These are phyloP conservation scores for Aphrophora alni DNA, from an alignment of 2,888 invertebrate genomes.

Conservation along the genomic window DNA sequence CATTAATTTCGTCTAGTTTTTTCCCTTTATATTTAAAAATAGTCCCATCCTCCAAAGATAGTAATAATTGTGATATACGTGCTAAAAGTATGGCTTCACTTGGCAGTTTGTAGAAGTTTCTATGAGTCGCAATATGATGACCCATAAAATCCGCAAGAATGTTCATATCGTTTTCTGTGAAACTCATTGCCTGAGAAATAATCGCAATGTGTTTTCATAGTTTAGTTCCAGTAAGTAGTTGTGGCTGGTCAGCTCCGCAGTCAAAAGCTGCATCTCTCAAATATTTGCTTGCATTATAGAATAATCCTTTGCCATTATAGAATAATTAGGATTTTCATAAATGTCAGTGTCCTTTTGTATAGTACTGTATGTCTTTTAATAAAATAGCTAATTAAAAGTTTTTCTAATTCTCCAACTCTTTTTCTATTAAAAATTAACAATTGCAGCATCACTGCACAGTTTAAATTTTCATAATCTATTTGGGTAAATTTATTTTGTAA, in stretches of 20 bases:
- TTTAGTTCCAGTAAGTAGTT: neutral
- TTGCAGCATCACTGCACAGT: neutral
- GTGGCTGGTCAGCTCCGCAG: neutral
- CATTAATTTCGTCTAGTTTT: neutral
- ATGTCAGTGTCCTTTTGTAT: neutral
- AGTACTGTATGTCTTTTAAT: neutral
- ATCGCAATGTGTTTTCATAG: slow-evolving; percentile 16
- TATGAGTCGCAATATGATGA: slow-evolving; percentile 6
- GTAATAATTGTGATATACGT: neutral
- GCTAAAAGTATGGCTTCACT: slow-evolving; percentile 10
- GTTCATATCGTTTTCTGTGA: slow-evolving; percentile 7
- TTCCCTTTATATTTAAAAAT: neutral
- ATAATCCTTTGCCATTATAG: neutral
- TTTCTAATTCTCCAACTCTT: slow-evolving; percentile 15
- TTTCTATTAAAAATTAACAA: slow-evolving; percentile 17
- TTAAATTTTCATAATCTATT: neutral
- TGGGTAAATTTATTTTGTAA: neutral
- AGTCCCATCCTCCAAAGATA: neutral
- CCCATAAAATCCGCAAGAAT: slow-evolving; percentile 24
- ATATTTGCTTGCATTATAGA: neutral
- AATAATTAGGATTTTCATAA: neutral
- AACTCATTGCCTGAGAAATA: neutral
- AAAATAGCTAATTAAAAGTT: neutral
- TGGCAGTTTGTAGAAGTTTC: slow-evolving; percentile 10
- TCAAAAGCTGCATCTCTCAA: neutral